Evolutionary conservation across 2,888 invertebrate genomes (phyloP).

Genomic region (Fragum fragum): DNA sequence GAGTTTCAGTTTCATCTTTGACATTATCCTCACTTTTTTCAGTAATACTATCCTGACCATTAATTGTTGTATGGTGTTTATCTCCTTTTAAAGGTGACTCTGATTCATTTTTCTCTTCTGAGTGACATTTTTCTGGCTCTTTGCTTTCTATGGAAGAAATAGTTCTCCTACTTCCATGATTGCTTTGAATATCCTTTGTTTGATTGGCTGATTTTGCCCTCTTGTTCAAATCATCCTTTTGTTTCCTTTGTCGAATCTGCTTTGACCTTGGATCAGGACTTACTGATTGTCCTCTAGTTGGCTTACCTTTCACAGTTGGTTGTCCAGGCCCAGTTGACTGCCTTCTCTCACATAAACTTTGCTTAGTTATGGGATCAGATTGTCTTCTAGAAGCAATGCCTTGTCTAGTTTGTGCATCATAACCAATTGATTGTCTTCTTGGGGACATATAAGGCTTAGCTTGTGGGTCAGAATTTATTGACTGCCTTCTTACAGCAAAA

Average conservation of each 20-base stretch:
- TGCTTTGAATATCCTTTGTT: neutral
- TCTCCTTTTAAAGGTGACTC: neutral
- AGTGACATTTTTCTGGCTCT: neutral
- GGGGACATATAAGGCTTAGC: neutral
- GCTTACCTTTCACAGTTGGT: neutral
- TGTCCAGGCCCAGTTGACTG: neutral
- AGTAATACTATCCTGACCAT: too few relatives aligned
- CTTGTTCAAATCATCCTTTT: slow-evolving; percentile 16
- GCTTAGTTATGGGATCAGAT: neutral
- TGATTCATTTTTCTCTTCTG: neutral
- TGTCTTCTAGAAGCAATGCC: neutral
- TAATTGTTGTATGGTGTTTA: too few relatives aligned
- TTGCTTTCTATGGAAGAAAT: neutral
- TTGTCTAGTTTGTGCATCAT: neutral
- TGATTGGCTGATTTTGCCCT: slow-evolving; percentile 35
- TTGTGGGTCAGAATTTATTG: neutral
- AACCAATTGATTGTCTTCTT: neutral
- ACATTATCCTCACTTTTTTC: neutral
- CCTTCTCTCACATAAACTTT: neutral
- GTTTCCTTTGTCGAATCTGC: neutral
- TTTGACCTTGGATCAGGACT: slow-evolving; percentile 6
- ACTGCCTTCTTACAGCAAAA: neutral
- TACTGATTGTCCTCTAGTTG: neutral
- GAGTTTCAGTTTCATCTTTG: neutral
- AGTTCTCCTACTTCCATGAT: neutral